Evolutionary conservation across 2,797 vertebrate species (phyloP), one percentile per base, ranked within the genome.

Genomic region (Cyprinodon diabolis): DNA sequence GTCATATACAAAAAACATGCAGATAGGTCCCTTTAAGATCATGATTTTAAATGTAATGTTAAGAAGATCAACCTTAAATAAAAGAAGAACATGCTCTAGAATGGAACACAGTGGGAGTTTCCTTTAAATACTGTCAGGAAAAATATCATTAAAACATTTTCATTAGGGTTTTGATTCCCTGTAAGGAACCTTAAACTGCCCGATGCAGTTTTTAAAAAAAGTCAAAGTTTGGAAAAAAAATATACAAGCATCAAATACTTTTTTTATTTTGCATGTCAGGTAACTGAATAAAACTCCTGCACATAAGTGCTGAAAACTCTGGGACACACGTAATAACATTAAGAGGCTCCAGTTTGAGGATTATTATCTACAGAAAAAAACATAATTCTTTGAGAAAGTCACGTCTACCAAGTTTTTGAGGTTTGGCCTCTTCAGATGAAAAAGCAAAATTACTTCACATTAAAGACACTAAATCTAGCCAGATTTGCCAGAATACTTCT

Each of bases 401-500:
- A 60, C 49, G 73, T 84, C 86, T 83, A 76, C 77, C 82, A 74
- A 77, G 85, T 85, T 80, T 80, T 30, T 30, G 82, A 91, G 78
- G 86, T 88, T 86, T 91, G 86, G 86, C 83, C 86, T 90, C 82
- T 86, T 87, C 74, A 84, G 80, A 88, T 74, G 86, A 89, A 83
- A 90, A 83, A 78, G 84, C 52, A 81, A 81, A 84, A 86, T 91
- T 83, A 86, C 78, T 75, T 79, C 5, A 75, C 90, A 90, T 91
- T 87, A 90, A 87, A 91, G 77, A 66, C 60, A 69, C 76, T 86
- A 82, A 88, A 81, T 75, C 69, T 21, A 17, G 74, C 78, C 74
- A 79, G 84, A 89, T 91, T 89, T 89, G 81, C 88, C 85, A 85
- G 87, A 89, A 91, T 83, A 89, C 87, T 83, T 78, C 76, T 63